phyloP scores from a whole-genome alignment of 2,797 vertebrate genomes.

The Acomys russatus region DNA sequence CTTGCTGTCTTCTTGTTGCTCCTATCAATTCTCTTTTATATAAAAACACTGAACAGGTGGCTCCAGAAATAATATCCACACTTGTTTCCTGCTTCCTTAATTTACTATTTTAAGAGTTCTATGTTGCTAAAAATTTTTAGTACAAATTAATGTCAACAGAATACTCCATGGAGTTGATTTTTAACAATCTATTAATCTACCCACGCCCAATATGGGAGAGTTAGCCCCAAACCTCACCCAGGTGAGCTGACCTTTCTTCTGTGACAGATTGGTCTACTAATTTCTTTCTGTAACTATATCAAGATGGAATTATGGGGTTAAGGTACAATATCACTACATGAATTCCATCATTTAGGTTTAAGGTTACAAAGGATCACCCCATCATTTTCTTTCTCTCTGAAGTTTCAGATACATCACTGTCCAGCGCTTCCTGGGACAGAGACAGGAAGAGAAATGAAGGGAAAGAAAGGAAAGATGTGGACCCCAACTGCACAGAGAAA shows the following conservation, averaged over 20 bases:
- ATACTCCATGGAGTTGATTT: neutral
- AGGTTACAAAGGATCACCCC: neutral
- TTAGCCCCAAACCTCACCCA: neutral
- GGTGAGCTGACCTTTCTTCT: neutral
- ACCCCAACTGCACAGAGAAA: rapidly evolving
- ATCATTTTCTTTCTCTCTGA: neutral
- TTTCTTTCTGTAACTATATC: constrained; percentile 33
- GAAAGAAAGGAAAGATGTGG: neutral
- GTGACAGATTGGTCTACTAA: neutral
- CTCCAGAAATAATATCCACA: neutral
- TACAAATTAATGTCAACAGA: constrained; percentile 21
- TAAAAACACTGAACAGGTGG: neutral
- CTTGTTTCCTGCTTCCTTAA: neutral
- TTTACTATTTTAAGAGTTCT: constrained; percentile 37
- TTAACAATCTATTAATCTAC: neutral
- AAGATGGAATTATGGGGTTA: neutral
- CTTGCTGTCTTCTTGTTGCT: neutral
- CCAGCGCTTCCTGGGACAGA: neutral
- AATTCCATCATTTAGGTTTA: neutral
- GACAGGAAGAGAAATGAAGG: neutral
- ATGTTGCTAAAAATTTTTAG: neutral
- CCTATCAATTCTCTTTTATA: neutral
- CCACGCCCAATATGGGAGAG: neutral
- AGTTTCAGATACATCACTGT: neutral
- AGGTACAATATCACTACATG: neutral